Conservation (phyloP, 2,888 invertebrate genomes). For the Aquatica leii region DNA sequence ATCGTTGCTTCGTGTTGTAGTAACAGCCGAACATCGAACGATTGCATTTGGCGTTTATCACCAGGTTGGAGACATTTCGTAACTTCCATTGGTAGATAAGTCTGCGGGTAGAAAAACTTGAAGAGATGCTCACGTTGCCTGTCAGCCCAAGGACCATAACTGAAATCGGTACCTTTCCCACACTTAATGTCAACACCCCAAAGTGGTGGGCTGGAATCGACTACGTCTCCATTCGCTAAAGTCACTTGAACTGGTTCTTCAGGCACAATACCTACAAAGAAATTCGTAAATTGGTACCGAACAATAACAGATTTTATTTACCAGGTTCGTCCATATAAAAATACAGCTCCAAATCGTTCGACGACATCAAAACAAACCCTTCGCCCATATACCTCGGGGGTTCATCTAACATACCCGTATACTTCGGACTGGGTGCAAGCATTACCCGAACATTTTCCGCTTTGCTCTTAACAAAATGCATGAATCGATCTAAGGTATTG, state of each 20-base stretch:
- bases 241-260: constrained; percentile 90
- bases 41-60: constrained; percentile 86
- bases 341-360: constrained; percentile 92
- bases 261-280: constrained; percentile 73
- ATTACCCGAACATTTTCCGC: constrained; percentile 96
- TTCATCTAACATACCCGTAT: constrained; percentile 91
- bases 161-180: constrained; percentile 94
- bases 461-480: constrained; percentile 95
- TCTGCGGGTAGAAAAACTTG: constrained; percentile 94
- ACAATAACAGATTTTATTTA: constrained; percentile 37
- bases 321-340: constrained; percentile 98
- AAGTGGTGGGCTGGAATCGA: constrained; percentile 91
- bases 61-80: constrained; percentile 87
- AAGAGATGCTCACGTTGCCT: constrained; percentile 94
- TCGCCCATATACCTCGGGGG: constrained; percentile 98
- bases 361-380: constrained; percentile 96
- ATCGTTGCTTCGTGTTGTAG: constrained; percentile 93
- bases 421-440: constrained; percentile 95
- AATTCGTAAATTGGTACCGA: background rate
- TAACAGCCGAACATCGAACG: constrained; percentile 91
- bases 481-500: constrained; percentile 90
- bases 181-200: constrained; percentile 97
- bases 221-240: constrained; percentile 91
- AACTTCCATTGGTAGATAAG: constrained; percentile 80
- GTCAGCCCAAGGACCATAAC: constrained; percentile 99